Conservation (phyloP, 2,888 invertebrate genomes). For the Plusia festucae region DNA sequence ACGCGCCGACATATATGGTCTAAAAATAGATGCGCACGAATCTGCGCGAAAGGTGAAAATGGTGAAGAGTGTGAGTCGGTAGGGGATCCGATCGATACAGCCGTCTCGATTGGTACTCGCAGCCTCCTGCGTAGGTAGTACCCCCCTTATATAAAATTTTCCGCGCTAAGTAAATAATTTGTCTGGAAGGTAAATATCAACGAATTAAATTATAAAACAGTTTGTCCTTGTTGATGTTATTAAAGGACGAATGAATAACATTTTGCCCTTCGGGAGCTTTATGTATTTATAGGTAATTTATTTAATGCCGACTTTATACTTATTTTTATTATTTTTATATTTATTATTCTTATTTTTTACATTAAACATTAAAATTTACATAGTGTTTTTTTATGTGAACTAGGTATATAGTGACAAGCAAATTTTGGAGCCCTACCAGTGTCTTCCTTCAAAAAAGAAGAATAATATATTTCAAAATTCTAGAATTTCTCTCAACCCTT, state of each 20-base stretch:
- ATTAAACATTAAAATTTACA: not conserved
- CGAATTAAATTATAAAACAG: not conserved
- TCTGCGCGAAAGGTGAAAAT: constrained; percentile 29
- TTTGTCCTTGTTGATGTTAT: not conserved
- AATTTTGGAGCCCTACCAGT: no score
- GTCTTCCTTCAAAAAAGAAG: no score
- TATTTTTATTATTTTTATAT: no score
- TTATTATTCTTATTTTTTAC: no score
- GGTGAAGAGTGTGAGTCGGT: constrained; percentile 16
- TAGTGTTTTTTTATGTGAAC: no score
- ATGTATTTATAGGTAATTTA: not conserved
- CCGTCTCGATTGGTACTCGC: not conserved
- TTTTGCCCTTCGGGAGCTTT: not conserved
- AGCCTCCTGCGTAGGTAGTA: not conserved
- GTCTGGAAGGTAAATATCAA: not conserved
- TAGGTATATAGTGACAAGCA: no score
- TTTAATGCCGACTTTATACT: not conserved
- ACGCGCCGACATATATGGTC: not conserved
- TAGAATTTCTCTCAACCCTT: no score
- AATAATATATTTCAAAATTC: no score
- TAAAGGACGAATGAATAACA: not conserved
- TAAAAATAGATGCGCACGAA: constrained; percentile 38
- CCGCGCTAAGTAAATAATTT: not conserved
- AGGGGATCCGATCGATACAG: constrained; percentile 10
- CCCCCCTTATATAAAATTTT: not conserved